Percentiles rank a stretch among this genome's conserved stretches.
These are phyloP conservation scores for Philypnodon macrostomus DNA, from an alignment of 2,797 vertebrate species.

Conservation along the genomic window DNA sequence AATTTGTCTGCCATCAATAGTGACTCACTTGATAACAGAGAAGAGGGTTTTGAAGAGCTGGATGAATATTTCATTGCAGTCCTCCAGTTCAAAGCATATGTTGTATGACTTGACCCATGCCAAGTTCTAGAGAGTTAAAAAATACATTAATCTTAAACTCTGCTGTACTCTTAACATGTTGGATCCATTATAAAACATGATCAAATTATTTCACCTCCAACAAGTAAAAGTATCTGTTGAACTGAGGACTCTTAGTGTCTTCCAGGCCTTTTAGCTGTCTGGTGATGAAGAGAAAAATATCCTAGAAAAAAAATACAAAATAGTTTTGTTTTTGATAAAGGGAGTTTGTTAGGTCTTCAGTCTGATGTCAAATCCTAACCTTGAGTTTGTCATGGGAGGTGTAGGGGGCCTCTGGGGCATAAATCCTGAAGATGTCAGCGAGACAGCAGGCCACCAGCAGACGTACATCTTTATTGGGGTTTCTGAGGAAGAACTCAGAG, in stretches of 20 bases:
- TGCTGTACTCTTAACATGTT: neutral
- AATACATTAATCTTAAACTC: neutral
- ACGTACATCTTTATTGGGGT: conserved; percentile 98
- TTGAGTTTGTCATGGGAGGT: conserved; percentile 99
- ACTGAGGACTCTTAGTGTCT: conserved; percentile 99
- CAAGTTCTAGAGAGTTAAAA: conserved; percentile 83
- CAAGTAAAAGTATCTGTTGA: conserved; percentile 99
- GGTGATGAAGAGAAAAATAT: conserved; percentile 99
- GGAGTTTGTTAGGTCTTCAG: no score
- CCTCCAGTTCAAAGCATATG: conserved; percentile 99
- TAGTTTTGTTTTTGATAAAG: neutral
- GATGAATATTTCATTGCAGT: conserved; percentile 99
- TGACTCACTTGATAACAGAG: conserved; percentile 94
- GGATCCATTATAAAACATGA: neutral
- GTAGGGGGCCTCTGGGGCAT: conserved; percentile 97
- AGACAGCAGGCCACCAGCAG: conserved; percentile 97
- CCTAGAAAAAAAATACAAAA: conserved; percentile 73
- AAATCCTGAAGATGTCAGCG: conserved; percentile 98
- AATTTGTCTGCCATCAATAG: neutral
- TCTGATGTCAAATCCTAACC: conserved; percentile 77
- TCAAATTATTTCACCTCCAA: conserved; percentile 84
- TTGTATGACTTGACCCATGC: conserved; percentile 99
- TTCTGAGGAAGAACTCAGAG: conserved; percentile 99
- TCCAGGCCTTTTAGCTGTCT: conserved; percentile 97
- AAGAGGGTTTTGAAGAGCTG: conserved; percentile 99